phyloP scores from a whole-genome alignment of 2,888 invertebrate genomes.

The Coremacera marginata region DNA sequence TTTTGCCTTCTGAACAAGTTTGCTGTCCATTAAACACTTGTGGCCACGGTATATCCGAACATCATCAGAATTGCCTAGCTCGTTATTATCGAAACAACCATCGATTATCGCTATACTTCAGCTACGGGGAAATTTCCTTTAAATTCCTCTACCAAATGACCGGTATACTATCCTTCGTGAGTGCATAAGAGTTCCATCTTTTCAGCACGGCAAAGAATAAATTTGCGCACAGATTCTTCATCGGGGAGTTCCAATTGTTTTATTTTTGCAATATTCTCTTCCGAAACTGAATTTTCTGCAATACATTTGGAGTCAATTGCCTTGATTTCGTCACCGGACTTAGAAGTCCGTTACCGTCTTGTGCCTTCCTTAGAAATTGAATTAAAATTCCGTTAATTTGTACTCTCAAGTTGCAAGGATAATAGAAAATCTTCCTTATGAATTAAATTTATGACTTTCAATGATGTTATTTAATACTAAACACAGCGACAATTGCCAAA shows the following conservation, averaged over 20 bases:
- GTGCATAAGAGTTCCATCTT: constrained; percentile 26
- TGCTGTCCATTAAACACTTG: constrained; percentile 47
- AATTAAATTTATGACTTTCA: too few relatives aligned
- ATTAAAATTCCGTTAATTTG: not conserved
- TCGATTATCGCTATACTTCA: constrained; percentile 39
- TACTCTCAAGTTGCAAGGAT: not conserved
- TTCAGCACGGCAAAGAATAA: constrained; percentile 33
- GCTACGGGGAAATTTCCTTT: constrained; percentile 14
- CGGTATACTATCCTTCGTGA: constrained; percentile 24
- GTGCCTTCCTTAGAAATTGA: not conserved
- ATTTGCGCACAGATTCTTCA: constrained; percentile 9
- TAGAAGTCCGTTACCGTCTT: not conserved
- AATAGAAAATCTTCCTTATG: not conserved
- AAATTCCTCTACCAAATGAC: not conserved
- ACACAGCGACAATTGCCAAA: not conserved
- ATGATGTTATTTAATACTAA: not conserved
- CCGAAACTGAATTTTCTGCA: constrained; percentile 1
- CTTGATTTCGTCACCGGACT: constrained; percentile 27
- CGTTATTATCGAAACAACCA: constrained; percentile 51
- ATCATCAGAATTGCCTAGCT: constrained; percentile 46
- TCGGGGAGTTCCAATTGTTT: constrained; percentile 34
- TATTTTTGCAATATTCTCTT: constrained; percentile 25
- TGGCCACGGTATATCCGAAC: constrained; percentile 51
- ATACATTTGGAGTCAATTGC: constrained; percentile 33
- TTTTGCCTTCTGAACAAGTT: constrained; percentile 41